Evolutionary conservation across 2,797 vertebrate genomes (phyloP).

Genomic region (Aselliscus stoliczkanus): DNA sequence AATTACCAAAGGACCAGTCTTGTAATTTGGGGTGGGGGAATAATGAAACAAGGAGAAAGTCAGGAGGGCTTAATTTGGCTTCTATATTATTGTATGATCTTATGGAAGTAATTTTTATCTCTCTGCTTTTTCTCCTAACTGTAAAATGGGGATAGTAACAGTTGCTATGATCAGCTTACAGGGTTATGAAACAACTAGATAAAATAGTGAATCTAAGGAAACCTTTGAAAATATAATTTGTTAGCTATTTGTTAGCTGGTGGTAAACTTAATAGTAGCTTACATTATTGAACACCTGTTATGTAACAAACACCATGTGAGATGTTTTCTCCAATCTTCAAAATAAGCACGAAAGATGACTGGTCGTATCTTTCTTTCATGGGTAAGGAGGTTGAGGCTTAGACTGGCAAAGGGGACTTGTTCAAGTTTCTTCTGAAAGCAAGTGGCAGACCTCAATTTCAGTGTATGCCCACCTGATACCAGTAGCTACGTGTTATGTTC

Average conservation of each 20-base stretch:
- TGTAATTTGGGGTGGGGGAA: background rate
- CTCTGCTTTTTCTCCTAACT: background rate
- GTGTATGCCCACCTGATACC: background rate
- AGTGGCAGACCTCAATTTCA: background rate
- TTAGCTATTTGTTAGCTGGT: background rate
- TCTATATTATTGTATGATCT: background rate
- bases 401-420: background rate
- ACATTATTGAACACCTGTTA: background rate
- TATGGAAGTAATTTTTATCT: constrained; percentile 17
- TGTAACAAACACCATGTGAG: background rate
- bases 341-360: background rate
- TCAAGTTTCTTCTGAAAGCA: constrained; percentile 8
- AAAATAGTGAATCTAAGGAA: constrained; percentile 20
- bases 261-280: background rate
- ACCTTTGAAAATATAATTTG: background rate
- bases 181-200: background rate
- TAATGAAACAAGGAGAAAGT: background rate
- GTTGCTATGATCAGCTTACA: background rate
- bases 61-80: background rate
- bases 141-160: background rate
- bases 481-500: background rate
- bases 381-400: background rate
- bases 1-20: constrained; percentile 10
- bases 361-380: background rate
- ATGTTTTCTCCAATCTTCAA: background rate